These are phyloP conservation scores for Ammodytes marinus DNA, from an alignment of 2,113 vertebrate species.

Conservation along the genomic window DNA sequence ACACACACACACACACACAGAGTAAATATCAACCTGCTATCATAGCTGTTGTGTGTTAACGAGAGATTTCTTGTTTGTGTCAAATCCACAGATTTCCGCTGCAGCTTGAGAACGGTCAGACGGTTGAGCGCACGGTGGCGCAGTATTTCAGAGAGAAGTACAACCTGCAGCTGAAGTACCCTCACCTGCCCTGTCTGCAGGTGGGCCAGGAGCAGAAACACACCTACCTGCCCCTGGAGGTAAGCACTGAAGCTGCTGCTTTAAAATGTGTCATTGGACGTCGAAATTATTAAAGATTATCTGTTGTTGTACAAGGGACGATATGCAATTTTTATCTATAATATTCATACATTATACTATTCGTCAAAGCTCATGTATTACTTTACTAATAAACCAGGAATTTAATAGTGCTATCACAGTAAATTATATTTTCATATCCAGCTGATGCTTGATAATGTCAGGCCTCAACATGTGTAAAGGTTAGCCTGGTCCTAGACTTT, in stretches of 20 bases:
- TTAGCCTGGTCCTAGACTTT: background rate
- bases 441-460: background rate
- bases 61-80: background rate
- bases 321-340: background rate
- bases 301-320: no score
- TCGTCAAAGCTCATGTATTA: background rate
- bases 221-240: conserved; percentile 98
- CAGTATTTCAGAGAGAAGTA: conserved; percentile 99
- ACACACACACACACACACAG: no score
- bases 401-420: background rate
- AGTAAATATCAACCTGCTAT: fast-evolving
- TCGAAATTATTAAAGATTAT: background rate
- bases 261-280: no score
- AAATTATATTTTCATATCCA: background rate
- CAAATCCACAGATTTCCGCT: conserved; percentile 90
- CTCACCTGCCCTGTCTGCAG: conserved; percentile 97
- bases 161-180: conserved; percentile 96
- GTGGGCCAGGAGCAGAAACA: conserved; percentile 99
- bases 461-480: background rate
- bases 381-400: background rate
- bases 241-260: conserved; percentile 69
- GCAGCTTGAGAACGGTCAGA: conserved; percentile 97
- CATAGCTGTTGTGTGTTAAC: background rate
- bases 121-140: conserved; percentile 96
- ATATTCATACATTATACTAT: background rate